Percentiles rank a stretch among this genome's conserved stretches.
Conservation (phyloP, 2,113 vertebrate species). For the Leptocoma aspasia region DNA sequence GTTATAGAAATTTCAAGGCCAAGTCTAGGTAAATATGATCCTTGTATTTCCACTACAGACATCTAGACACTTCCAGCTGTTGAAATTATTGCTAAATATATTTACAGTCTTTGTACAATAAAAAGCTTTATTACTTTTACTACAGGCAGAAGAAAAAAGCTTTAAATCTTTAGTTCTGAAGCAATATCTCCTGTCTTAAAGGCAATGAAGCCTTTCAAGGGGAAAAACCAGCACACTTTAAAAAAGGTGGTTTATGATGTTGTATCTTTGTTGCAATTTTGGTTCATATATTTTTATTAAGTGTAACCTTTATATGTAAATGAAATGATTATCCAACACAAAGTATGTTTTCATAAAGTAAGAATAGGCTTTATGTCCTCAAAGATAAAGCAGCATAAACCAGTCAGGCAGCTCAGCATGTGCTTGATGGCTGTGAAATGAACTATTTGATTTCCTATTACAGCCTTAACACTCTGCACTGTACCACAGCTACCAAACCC, state of each 20-base stretch:
- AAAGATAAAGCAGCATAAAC: slow-evolving; percentile 65
- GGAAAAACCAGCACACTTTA: slow-evolving; percentile 20
- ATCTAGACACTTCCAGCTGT: slow-evolving; percentile 58
- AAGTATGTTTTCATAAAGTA: slow-evolving; percentile 70
- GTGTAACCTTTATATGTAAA: slow-evolving; percentile 70
- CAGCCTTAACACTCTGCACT: slow-evolving; percentile 5
- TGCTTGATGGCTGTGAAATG: slow-evolving; percentile 69
- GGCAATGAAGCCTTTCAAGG: slow-evolving; percentile 67
- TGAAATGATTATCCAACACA: slow-evolving; percentile 71
- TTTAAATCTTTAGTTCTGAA: slow-evolving; percentile 75
- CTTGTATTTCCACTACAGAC: slow-evolving; percentile 59
- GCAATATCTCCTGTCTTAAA: slow-evolving; percentile 69
- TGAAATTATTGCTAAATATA: slow-evolving; percentile 74
- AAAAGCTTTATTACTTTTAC: slow-evolving; percentile 74
- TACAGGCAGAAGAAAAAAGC: slow-evolving; percentile 64
- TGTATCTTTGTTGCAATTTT: slow-evolving; percentile 62
- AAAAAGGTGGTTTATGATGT: slow-evolving; percentile 62
- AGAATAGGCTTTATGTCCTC: slow-evolving; percentile 63
- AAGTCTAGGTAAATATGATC: slow-evolving; percentile 27
- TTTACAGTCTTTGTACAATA: slow-evolving; percentile 71
- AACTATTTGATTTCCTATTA: slow-evolving; percentile 71
- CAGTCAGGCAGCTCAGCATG: slow-evolving; percentile 50
- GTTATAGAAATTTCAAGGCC: slow-evolving; percentile 43
- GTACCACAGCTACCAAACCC: slow-evolving; percentile 33
- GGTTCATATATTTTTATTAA: slow-evolving; percentile 76